Base-by-base conservation (phyloP, 2,888 invertebrate species). In the Melanargia galathea region DNA sequence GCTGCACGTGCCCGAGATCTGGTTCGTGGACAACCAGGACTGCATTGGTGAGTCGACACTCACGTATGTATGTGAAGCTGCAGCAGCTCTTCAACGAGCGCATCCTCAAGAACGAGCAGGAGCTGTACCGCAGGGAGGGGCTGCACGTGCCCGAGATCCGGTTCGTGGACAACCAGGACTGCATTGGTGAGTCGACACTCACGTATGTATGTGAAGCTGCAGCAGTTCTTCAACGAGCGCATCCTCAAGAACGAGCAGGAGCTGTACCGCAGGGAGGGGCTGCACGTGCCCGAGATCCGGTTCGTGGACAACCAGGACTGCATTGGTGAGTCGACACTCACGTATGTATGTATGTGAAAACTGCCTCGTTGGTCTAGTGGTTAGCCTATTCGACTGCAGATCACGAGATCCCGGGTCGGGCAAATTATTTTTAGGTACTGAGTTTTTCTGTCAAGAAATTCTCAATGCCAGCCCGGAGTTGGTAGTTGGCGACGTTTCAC, bases 61-160 rank as follows among this genome's bases (percentile, higher is more conserved):
- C n/a, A n/a, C n/a, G n/a, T n/a, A n/a, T n/a, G n/a, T n/a, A n/a
- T n/a, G n/a, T n/a, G 87, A 99, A 99, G 80, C 92, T 99, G 60
- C 99, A 99, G 81, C 98, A 99, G 87, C 99, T 99, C 92, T 99
- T 99, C 92, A 99, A 99, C 89, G 98, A n/a, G n/a, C n/a, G n/a
- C n/a, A n/a, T n/a, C n/a, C 89, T 99, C 11, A 98, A 97, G 87
- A 97, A 97, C 81, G 99, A 99, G 78, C 99, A 99, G 91, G 95
- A 96, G 73, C 83, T 99, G 65, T 99, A 99, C 87, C 95, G 96
- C 79, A 94, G 95, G 54, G 99, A 99, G 90, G 98, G 98, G 0
- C 92, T 99, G 38, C 95, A 96, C 79, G 97, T 99, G 63, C 97
- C 97, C 45, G 97, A 97, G 91, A 99, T 99, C 75, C 93, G 95